phyloP scores from a whole-genome alignment of 1,140 invertebrate genomes.

The Heliconius nattereri region DNA sequence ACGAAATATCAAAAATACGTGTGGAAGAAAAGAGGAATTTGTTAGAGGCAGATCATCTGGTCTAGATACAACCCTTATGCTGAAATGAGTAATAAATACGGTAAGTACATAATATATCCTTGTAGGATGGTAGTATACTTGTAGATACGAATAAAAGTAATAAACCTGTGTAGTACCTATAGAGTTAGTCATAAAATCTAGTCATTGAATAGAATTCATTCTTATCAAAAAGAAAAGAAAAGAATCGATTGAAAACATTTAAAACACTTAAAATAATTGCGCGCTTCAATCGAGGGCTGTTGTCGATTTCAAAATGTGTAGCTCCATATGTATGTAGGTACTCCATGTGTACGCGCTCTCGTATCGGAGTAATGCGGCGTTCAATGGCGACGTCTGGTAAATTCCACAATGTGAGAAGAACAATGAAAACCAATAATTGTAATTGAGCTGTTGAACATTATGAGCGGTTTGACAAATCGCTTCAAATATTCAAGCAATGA shows the following conservation, averaged over 20 bases:
- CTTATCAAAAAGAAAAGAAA: not conserved
- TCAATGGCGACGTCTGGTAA: not conserved
- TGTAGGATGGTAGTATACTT: too few relatives aligned
- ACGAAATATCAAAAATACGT: too few relatives aligned
- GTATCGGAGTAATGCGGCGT: not conserved
- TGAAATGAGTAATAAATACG: too few relatives aligned
- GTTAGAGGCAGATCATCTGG: too few relatives aligned
- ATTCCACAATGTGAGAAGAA: conserved; percentile 19
- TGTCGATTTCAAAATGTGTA: conserved; percentile 4
- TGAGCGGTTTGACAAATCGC: conserved; percentile 16
- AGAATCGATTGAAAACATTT: conserved; percentile 1
- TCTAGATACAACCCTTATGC: too few relatives aligned
- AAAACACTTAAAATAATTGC: conserved; percentile 16
- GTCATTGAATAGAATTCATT: not conserved
- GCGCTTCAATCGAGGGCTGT: not conserved
- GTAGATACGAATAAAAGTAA: too few relatives aligned
- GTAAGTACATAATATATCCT: too few relatives aligned
- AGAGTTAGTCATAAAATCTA: too few relatives aligned
- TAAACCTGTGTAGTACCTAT: too few relatives aligned
- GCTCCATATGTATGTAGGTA: not conserved
- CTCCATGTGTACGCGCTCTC: not conserved
- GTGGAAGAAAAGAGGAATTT: too few relatives aligned
- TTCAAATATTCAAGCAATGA: conserved; percentile 21
- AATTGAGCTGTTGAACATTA: conserved; percentile 21
- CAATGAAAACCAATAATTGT: conserved; percentile 23